These are phyloP conservation scores for Apotomis capreana DNA, from an alignment of 2,888 invertebrate species.

Conservation along the genomic window DNA sequence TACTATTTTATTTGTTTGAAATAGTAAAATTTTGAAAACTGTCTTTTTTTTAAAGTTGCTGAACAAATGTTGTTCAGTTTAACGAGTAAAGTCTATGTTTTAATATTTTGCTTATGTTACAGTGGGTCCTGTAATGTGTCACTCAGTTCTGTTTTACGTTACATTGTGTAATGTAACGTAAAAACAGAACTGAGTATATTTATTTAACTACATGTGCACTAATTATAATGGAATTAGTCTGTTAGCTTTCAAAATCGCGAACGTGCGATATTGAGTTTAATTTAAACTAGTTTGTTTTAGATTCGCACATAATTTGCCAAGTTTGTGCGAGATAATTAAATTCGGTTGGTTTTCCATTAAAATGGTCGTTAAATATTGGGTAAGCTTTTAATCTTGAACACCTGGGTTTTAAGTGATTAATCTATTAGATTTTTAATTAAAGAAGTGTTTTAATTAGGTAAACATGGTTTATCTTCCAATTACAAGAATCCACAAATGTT, in stretches of 20 bases:
- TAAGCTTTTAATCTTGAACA: constrained; percentile 24
- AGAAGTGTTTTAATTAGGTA: background rate
- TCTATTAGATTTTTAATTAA: background rate
- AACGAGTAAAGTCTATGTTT: too few species aligned
- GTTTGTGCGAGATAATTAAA: constrained; percentile 31
- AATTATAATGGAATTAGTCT: constrained; percentile 28
- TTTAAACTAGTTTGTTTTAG: constrained; percentile 29
- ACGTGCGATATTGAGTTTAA: constrained; percentile 7
- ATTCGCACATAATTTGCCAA: constrained; percentile 20
- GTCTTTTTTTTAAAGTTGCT: too few species aligned
- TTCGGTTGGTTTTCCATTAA: constrained; percentile 32
- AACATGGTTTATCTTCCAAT: background rate
- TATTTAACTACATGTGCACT: constrained; percentile 14
- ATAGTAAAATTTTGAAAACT: too few species aligned
- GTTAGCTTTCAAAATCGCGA: constrained; percentile 22
- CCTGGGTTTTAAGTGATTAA: constrained; percentile 11
- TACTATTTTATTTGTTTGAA: too few species aligned
- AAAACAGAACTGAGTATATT: background rate
- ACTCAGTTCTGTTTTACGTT: too few species aligned
- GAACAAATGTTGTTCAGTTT: too few species aligned
- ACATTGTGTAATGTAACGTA: too few species aligned
- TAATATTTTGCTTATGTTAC: too few species aligned
- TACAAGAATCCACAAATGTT: too few species aligned
- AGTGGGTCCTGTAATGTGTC: too few species aligned
- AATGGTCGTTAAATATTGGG: constrained; percentile 22